These are phyloP conservation scores for Chloropsis cyanopogon DNA, from an alignment of 2,113 vertebrate species.

Conservation along the genomic window DNA sequence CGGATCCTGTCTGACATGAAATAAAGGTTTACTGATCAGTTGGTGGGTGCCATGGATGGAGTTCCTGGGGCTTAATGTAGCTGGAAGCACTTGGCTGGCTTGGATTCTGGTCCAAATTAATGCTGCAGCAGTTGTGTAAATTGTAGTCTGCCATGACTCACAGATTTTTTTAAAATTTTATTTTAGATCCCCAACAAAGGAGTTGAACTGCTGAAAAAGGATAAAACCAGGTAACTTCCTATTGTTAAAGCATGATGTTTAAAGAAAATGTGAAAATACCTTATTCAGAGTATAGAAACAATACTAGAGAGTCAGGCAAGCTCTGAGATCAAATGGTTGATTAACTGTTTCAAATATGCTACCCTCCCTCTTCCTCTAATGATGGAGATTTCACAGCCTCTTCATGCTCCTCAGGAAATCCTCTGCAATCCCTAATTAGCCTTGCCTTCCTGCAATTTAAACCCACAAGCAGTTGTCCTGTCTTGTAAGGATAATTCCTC, in stretches of 20 bases:
- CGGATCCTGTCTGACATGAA: neutral
- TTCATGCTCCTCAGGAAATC: neutral
- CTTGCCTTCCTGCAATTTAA: constrained; percentile 6
- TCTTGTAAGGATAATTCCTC: neutral
- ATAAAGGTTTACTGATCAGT: neutral
- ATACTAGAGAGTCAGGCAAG: neutral
- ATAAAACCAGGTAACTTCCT: constrained; percentile 79
- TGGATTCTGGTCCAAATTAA: neutral
- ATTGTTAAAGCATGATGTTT: neutral
- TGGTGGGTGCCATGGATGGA: neutral
- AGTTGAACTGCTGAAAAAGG: constrained; percentile 79
- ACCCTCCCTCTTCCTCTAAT: neutral
- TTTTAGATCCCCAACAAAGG: constrained; percentile 81
- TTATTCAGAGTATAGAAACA: neutral
- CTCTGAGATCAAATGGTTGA: neutral
- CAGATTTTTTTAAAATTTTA: neutral
- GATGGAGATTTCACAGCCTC: neutral
- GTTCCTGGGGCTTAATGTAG: neutral
- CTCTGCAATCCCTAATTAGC: neutral
- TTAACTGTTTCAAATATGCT: neutral
- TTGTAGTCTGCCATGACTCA: neutral
- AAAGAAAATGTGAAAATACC: neutral
- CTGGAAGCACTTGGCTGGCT: neutral
- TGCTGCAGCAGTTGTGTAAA: neutral
- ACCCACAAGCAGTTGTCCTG: neutral